phyloP scores from a whole-genome alignment of 2,888 invertebrate species.

The Drosophila pseudotalamancana region DNA sequence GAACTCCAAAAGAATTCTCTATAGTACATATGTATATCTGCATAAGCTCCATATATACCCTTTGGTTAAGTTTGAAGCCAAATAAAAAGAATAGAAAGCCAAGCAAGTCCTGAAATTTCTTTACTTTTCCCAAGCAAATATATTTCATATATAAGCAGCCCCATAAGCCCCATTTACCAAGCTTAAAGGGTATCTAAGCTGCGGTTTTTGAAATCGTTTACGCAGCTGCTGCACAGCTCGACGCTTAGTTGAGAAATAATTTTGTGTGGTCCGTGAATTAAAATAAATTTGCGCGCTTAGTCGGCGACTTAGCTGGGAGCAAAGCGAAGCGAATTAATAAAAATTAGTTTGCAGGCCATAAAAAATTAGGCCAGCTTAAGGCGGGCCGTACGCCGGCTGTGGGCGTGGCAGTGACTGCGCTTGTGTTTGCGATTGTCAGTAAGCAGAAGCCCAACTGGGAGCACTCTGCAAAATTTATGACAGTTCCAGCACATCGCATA shows the following conservation, averaged over 20 bases:
- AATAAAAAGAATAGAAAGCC: too few relatives aligned
- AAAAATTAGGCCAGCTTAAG: conserved; percentile 74
- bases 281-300: conserved; percentile 68
- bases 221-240: background rate
- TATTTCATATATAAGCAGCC: background rate
- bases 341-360: conserved; percentile 78
- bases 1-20: too few relatives aligned
- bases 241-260: conserved; percentile 27
- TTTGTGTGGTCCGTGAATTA: conserved; percentile 35
- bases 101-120: too few relatives aligned
- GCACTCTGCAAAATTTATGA: conserved; percentile 70
- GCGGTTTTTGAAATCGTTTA: conserved; percentile 3
- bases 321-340: conserved; percentile 65
- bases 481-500: conserved; percentile 75
- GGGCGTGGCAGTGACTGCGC: background rate
- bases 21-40: too few relatives aligned
- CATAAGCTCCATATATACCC: too few relatives aligned
- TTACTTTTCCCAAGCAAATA: background rate
- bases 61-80: too few relatives aligned
- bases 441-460: conserved; percentile 28
- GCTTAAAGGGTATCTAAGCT: conserved; percentile 11
- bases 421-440: too few relatives aligned
- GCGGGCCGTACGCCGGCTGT: background rate
- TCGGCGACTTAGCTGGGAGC: conserved; percentile 30
- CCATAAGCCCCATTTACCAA: too few relatives aligned